These are phyloP conservation scores for Diplodus sargus DNA, from an alignment of 2,797 vertebrate genomes.

Conservation along the genomic window DNA sequence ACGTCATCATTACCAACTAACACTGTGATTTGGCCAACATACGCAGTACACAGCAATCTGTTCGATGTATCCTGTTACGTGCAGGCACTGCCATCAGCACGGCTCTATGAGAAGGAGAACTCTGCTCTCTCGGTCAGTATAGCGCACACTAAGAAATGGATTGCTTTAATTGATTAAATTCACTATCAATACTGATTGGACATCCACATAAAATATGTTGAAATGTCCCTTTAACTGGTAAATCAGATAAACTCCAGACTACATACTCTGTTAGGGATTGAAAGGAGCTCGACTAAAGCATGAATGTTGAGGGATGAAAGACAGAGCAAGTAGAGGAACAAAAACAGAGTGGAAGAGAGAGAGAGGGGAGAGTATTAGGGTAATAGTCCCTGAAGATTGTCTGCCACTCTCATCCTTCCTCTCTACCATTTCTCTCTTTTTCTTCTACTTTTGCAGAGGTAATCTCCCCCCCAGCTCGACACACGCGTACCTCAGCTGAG, in stretches of 20 bases:
- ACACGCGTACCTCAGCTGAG: slow-evolving; percentile 72
- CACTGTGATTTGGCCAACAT: too few species aligned
- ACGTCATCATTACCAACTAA: too few species aligned
- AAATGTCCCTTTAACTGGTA: not conserved
- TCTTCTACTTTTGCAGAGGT: slow-evolving; percentile 74
- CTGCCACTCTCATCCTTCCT: slow-evolving; percentile 55
- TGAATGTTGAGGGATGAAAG: slow-evolving; percentile 21
- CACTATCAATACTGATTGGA: too few species aligned
- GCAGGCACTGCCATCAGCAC: too few species aligned
- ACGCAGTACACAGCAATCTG: too few species aligned
- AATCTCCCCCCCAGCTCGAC: slow-evolving; percentile 75
- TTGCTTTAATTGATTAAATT: too few species aligned
- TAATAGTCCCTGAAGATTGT: slow-evolving; percentile 74
- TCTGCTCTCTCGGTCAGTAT: too few species aligned
- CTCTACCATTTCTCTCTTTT: slow-evolving; percentile 48
- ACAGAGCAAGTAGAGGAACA: slow-evolving; percentile 38
- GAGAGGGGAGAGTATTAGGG: slow-evolving; percentile 48
- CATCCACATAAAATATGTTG: too few species aligned
- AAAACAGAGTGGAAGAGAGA: slow-evolving; percentile 41
- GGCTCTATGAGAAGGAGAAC: too few species aligned
- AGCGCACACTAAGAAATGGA: too few species aligned
- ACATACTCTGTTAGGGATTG: slow-evolving; percentile 6
- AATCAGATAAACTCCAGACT: not conserved
- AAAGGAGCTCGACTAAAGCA: slow-evolving; percentile 31
- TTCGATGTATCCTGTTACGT: too few species aligned